These are phyloP conservation scores for Odocoileus virginianus DNA, from an alignment of 2,113 vertebrate species.

Conservation along the genomic window DNA sequence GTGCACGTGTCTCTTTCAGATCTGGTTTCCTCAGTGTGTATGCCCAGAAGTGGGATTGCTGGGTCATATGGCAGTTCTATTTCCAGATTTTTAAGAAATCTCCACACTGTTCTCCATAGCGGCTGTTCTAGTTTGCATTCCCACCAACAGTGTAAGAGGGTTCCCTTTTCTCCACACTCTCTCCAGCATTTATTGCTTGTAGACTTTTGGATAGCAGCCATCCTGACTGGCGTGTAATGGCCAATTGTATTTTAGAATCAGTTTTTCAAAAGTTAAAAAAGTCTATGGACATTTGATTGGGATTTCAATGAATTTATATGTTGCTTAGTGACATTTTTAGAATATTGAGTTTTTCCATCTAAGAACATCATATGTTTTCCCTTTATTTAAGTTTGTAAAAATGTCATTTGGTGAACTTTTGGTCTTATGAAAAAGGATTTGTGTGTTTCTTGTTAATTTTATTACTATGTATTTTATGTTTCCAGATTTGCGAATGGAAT, in stretches of 20 bases:
- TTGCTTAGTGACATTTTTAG: background rate
- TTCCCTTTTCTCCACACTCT: no score
- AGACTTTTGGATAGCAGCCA: no score
- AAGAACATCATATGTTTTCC: background rate
- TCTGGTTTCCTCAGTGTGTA: no score
- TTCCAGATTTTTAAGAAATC: no score
- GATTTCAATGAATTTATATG: background rate
- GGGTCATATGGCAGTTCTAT: no score
- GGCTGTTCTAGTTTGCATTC: no score
- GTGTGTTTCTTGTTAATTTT: background rate
- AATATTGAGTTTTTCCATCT: background rate
- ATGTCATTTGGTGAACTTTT: background rate
- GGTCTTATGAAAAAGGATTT: background rate
- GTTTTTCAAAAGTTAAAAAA: background rate
- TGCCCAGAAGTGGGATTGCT: no score
- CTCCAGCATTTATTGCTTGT: no score
- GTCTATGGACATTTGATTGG: background rate
- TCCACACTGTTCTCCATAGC: no score
- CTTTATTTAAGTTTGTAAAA: slow-evolving; percentile 15
- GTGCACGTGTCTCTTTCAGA: no score
- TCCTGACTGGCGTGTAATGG: no score
- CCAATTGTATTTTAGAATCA: background rate
- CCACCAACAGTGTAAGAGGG: no score
- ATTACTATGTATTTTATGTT: background rate
- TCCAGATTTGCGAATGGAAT: background rate